Percentiles rank a stretch among this genome's conserved stretches.
Evolutionary conservation across 2,797 vertebrate species (phyloP).

Genomic region (Urocyon cinereoargenteus): DNA sequence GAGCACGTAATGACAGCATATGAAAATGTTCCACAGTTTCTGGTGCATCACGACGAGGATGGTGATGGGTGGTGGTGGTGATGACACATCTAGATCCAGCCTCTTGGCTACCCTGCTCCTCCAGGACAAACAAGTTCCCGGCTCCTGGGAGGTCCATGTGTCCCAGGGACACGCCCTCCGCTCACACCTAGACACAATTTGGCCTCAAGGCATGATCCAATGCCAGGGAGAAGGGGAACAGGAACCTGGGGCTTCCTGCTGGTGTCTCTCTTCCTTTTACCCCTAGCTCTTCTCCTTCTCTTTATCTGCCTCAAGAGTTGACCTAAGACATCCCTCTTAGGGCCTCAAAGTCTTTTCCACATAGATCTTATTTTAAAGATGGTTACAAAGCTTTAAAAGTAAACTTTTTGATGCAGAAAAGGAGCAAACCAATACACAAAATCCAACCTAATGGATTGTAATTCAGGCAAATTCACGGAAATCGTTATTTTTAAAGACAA

Average conservation of each 20-base stretch:
- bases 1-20: not conserved
- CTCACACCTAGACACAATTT: not conserved
- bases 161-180: not conserved
- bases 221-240: too few species aligned
- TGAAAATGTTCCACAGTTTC: not conserved
- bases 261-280: not conserved
- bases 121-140: not conserved
- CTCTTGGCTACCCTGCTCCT: not conserved
- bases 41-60: not conserved
- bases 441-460: not conserved
- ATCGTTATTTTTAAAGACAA: slow-evolving; percentile 4
- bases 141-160: not conserved
- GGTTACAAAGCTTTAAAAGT: not conserved
- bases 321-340: not conserved
- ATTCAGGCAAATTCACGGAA: not conserved
- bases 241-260: not conserved
- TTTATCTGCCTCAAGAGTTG: not conserved
- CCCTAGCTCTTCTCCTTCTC: not conserved
- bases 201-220: not conserved
- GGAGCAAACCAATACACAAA: slow-evolving; percentile 15
- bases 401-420: not conserved
- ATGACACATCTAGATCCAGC: not conserved
- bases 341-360: not conserved
- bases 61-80: too few species aligned
- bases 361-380: not conserved